These are phyloP conservation scores for Phaonia tiefii DNA, from an alignment of 2,888 invertebrate species.

Conservation along the genomic window DNA sequence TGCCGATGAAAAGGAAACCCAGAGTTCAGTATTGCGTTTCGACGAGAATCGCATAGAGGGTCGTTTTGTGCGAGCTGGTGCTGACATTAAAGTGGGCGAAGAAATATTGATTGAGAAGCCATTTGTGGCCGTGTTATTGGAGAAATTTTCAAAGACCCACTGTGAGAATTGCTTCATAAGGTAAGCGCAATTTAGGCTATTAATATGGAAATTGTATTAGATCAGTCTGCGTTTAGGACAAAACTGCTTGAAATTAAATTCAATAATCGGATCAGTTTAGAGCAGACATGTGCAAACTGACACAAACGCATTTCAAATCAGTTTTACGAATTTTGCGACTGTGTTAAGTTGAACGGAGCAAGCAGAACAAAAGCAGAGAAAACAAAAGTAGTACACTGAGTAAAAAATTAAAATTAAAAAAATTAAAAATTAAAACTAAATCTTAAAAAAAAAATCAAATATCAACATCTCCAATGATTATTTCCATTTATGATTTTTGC, in stretches of 20 bases:
- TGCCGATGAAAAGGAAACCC: constrained; percentile 76
- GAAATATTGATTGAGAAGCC: constrained; percentile 87
- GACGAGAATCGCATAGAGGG: constrained; percentile 84
- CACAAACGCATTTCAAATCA: no score
- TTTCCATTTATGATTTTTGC: no score
- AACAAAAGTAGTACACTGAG: no score
- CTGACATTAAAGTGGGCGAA: constrained; percentile 87
- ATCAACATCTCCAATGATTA: no score
- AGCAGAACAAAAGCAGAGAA: no score
- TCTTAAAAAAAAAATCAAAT: no score
- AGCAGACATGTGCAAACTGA: no score
- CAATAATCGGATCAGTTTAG: neutral
- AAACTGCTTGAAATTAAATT: neutral
- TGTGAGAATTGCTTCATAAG: constrained; percentile 87
- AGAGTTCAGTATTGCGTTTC: constrained; percentile 85
- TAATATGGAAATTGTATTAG: neutral
- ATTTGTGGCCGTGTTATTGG: constrained; percentile 86
- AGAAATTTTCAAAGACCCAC: constrained; percentile 85
- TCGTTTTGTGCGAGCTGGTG: constrained; percentile 87
- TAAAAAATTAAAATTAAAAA: no score
- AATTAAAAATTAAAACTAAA: no score
- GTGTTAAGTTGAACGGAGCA: no score
- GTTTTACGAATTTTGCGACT: no score
- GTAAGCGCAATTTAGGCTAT: constrained; percentile 78
- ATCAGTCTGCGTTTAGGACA: neutral